These are phyloP conservation scores for Alsophila aescularia DNA, from an alignment of 2,888 invertebrate species.

Conservation along the genomic window DNA sequence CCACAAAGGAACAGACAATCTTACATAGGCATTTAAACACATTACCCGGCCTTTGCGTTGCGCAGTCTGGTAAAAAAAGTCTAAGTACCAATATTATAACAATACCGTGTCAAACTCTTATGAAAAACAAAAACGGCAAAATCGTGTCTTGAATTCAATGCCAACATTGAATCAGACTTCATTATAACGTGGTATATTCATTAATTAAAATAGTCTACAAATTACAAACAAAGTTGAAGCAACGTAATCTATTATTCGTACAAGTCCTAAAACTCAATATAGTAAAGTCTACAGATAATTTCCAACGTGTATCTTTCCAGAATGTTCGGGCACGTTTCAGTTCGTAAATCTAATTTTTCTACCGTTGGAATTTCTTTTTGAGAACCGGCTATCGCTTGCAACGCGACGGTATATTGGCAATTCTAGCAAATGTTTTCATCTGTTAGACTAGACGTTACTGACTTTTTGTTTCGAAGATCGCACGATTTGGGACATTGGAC, in stretches of 20 bases:
- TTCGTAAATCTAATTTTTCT: constrained; percentile 80
- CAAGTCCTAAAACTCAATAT: constrained; percentile 19
- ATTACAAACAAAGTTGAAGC: no score
- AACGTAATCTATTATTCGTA: constrained; percentile 14
- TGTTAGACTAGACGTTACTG: constrained; percentile 23
- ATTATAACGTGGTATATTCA: no score
- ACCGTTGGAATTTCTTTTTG: constrained; percentile 70
- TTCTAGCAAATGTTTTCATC: constrained; percentile 53
- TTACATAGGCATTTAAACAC: no score
- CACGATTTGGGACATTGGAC: constrained; percentile 7
- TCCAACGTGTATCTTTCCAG: constrained; percentile 38
- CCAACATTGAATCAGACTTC: no score
- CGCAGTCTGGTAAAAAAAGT: no score
- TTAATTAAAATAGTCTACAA: no score
- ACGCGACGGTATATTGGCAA: constrained; percentile 63
- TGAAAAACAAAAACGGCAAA: no score
- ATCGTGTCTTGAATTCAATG: no score
- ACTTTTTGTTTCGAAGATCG: constrained; percentile 16
- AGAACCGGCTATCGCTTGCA: constrained; percentile 64
- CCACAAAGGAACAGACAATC: no score
- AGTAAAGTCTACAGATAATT: constrained; percentile 30
- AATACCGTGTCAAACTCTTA: no score
- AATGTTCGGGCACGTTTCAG: constrained; percentile 65
- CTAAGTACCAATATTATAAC: no score
- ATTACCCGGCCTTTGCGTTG: no score